Percentiles rank a stretch among this genome's conserved stretches.
These are phyloP conservation scores for Xiphophorus maculatus DNA, from an alignment of 2,113 vertebrate species.

Conservation along the genomic window DNA sequence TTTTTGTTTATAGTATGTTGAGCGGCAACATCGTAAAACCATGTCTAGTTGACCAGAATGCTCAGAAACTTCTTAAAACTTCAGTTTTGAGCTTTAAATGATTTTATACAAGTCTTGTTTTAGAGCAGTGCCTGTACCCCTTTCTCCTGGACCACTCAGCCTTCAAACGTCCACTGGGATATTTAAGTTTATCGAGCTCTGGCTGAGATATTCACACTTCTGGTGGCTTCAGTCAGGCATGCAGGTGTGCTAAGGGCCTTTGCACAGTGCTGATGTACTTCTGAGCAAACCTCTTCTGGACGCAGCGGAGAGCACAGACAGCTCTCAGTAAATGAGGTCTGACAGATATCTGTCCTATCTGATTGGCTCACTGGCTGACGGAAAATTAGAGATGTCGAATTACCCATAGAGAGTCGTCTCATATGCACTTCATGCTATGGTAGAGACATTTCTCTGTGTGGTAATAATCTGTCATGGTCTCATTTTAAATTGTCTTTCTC, in stretches of 20 bases:
- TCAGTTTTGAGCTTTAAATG: background rate
- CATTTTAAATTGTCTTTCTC: background rate
- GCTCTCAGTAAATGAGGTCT: slow-evolving; percentile 47
- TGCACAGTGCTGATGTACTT: slow-evolving; percentile 46
- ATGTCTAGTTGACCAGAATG: background rate
- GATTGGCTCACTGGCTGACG: slow-evolving; percentile 33
- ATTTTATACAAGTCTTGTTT: background rate
- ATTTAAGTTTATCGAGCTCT: slow-evolving; percentile 53
- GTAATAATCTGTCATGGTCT: background rate
- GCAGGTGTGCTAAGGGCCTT: slow-evolving; percentile 66
- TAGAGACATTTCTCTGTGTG: slow-evolving; percentile 9
- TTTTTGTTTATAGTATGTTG: too few relatives aligned
- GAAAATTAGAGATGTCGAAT: slow-evolving; percentile 13
- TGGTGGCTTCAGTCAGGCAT: slow-evolving; percentile 65
- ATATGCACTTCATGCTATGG: background rate
- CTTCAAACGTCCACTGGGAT: slow-evolving; percentile 58
- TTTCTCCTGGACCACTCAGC: background rate
- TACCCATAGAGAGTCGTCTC: slow-evolving; percentile 11
- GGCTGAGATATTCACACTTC: slow-evolving; percentile 68
- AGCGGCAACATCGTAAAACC: too few relatives aligned
- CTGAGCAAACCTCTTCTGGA: slow-evolving; percentile 42
- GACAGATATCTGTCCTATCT: slow-evolving; percentile 52
- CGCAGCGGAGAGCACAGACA: slow-evolving; percentile 26
- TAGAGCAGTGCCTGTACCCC: slow-evolving; percentile 9
- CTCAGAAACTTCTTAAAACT: background rate